These are phyloP conservation scores for Drosophila gaucha DNA, from an alignment of 2,888 invertebrate species.

Conservation along the genomic window DNA sequence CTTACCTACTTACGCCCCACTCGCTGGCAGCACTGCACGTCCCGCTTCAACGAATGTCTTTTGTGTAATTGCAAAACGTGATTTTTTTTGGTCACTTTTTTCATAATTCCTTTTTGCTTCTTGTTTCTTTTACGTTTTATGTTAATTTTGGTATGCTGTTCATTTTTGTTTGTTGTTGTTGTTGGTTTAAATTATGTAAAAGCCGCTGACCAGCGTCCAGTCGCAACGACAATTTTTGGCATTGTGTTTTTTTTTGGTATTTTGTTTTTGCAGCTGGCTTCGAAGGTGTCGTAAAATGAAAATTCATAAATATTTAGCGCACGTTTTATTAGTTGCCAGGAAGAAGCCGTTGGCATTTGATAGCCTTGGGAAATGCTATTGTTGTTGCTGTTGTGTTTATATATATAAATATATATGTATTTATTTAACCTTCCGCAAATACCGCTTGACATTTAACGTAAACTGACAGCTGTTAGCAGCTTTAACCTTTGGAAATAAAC, in stretches of 20 bases:
- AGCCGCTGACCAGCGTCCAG: conserved; percentile 41
- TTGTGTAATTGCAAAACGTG: conserved; percentile 71
- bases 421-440: conserved; percentile 50
- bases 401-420: conserved; percentile 14
- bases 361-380: conserved; percentile 35
- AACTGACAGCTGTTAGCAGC: conserved; percentile 30
- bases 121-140: conserved; percentile 55
- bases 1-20: neutral
- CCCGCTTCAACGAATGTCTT: conserved; percentile 21
- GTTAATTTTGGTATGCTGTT: conserved; percentile 55
- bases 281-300: conserved; percentile 74
- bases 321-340: conserved; percentile 69
- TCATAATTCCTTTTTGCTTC: conserved; percentile 6
- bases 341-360: conserved; percentile 39
- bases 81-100: conserved; percentile 45
- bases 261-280: conserved; percentile 40
- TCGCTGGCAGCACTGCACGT: conserved; percentile 1
- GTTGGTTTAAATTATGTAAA: conserved; percentile 59
- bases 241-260: conserved; percentile 10
- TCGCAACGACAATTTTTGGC: conserved; percentile 44
- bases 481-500: conserved; percentile 11
- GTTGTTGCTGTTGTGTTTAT: conserved; percentile 1
- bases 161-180: conserved; percentile 27
- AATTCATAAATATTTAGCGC: conserved; percentile 75
- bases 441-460: conserved; percentile 28